These are phyloP conservation scores for Acanthoscelides obtectus DNA, from an alignment of 2,888 invertebrate genomes.

Conservation along the genomic window DNA sequence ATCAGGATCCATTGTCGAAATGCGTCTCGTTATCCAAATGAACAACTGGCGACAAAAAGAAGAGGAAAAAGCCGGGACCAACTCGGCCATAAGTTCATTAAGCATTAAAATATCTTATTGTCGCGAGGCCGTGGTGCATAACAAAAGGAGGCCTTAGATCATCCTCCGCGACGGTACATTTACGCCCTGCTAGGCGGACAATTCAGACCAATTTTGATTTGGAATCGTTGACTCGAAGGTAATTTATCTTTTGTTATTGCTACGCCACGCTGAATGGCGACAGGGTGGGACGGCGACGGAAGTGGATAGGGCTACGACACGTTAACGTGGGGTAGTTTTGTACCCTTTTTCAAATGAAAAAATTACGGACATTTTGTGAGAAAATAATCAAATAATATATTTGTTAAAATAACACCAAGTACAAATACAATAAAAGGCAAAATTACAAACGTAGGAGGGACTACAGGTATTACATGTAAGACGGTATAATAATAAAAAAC, in stretches of 20 bases:
- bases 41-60: neutral
- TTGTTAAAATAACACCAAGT: too few relatives aligned
- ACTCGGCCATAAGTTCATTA: neutral
- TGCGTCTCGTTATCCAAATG: neutral
- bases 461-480: too few relatives aligned
- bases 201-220: slow-evolving; percentile 14
- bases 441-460: too few relatives aligned
- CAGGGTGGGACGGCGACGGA: slow-evolving; percentile 26
- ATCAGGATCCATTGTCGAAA: neutral
- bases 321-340: too few relatives aligned
- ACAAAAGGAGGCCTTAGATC: slow-evolving; percentile 3
- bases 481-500: too few relatives aligned
- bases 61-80: neutral
- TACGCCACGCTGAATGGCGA: slow-evolving; percentile 31
- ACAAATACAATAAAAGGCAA: too few relatives aligned
- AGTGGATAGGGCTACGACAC: neutral
- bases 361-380: too few relatives aligned
- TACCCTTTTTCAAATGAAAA: too few relatives aligned
- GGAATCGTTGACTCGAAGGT: slow-evolving; percentile 32
- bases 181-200: too few relatives aligned
- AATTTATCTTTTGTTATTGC: slow-evolving; percentile 40
- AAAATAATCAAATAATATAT: too few relatives aligned
- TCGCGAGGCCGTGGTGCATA: neutral
- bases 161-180: slow-evolving; percentile 7
- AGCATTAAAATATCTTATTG: neutral